These are phyloP conservation scores for Dinoponera quadriceps DNA, from an alignment of 1,140 invertebrate genomes.

Conservation along the genomic window DNA sequence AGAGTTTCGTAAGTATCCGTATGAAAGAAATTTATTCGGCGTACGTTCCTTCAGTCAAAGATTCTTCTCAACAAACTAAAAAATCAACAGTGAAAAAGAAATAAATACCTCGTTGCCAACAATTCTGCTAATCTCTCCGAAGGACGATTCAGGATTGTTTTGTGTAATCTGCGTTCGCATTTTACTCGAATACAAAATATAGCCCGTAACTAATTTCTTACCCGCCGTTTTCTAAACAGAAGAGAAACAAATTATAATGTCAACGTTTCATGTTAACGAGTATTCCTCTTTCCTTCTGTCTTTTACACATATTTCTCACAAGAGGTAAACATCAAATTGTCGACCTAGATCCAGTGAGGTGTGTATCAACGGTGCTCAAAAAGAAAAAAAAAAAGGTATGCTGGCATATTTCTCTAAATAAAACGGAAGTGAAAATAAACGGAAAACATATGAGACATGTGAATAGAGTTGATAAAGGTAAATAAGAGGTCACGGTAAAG, in stretches of 20 bases:
- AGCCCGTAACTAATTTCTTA: slow-evolving; percentile 97
- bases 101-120: slow-evolving; percentile 95
- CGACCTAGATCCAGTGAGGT: slow-evolving; percentile 52
- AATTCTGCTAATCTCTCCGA: slow-evolving; percentile 98
- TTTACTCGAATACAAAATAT: slow-evolving; percentile 99
- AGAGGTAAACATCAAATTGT: slow-evolving; percentile 67
- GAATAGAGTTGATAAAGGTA: slow-evolving; percentile 71
- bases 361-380: slow-evolving; percentile 79
- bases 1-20: neutral
- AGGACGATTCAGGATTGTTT: slow-evolving; percentile 97
- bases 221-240: slow-evolving; percentile 90
- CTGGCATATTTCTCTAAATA: slow-evolving; percentile 85
- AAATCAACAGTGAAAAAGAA: slow-evolving; percentile 76
- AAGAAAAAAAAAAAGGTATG: slow-evolving; percentile 79
- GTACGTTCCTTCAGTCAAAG: slow-evolving; percentile 62
- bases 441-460: slow-evolving; percentile 66
- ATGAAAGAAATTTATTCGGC: slow-evolving; percentile 49
- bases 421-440: slow-evolving; percentile 74
- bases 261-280: slow-evolving; percentile 57
- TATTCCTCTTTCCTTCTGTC: slow-evolving; percentile 21
- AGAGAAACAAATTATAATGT: slow-evolving; percentile 83
- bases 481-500: slow-evolving; percentile 71
- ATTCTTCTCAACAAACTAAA: slow-evolving; percentile 54
- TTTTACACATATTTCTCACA: slow-evolving; percentile 56
- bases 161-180: slow-evolving; percentile 94